phyloP scores from a whole-genome alignment of 2,797 vertebrate species.

The Leptatherina wallacei region DNA sequence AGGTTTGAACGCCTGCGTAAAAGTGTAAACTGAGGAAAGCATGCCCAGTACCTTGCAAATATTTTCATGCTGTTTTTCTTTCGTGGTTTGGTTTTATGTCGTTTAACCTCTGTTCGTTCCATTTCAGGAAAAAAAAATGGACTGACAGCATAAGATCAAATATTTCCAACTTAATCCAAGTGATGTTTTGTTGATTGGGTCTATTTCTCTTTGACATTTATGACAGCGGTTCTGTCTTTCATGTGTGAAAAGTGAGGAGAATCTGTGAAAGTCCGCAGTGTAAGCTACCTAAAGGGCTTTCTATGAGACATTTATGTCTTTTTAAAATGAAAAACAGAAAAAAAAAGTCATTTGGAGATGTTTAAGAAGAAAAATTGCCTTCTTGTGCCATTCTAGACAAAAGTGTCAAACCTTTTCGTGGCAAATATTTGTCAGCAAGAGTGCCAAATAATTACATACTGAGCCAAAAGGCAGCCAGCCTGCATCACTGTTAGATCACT shows the following conservation, averaged over 20 bases:
- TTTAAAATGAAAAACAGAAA: constrained; percentile 30
- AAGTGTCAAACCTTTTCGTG: constrained; percentile 72
- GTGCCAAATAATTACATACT: constrained; percentile 82
- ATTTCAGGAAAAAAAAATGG: constrained; percentile 78
- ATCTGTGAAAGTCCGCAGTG: constrained; percentile 75
- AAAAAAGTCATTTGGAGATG: constrained; percentile 59
- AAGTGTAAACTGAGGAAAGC: constrained; percentile 71
- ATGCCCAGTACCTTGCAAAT: constrained; percentile 72
- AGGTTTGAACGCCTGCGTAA: constrained; percentile 68
- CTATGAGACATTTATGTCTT: constrained; percentile 75
- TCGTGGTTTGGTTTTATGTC: constrained; percentile 51
- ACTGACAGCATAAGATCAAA: constrained; percentile 84
- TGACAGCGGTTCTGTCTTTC: constrained; percentile 58
- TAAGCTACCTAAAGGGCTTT: constrained; percentile 78
- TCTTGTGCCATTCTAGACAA: constrained; percentile 72
- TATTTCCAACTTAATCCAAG: constrained; percentile 62
- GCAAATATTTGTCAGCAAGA: constrained; percentile 75
- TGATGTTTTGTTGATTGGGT: constrained; percentile 75
- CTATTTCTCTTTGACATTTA: constrained; percentile 63
- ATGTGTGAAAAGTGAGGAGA: constrained; percentile 63
- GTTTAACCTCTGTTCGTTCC: constrained; percentile 71
- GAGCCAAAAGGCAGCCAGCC: constrained; percentile 82
- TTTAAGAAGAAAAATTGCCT: constrained; percentile 67
- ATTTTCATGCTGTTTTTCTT: constrained; percentile 62
- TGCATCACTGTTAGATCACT: constrained; percentile 74